Evolutionary conservation across 2,888 invertebrate species (phyloP).

Genomic region (Tenthredo notha): DNA sequence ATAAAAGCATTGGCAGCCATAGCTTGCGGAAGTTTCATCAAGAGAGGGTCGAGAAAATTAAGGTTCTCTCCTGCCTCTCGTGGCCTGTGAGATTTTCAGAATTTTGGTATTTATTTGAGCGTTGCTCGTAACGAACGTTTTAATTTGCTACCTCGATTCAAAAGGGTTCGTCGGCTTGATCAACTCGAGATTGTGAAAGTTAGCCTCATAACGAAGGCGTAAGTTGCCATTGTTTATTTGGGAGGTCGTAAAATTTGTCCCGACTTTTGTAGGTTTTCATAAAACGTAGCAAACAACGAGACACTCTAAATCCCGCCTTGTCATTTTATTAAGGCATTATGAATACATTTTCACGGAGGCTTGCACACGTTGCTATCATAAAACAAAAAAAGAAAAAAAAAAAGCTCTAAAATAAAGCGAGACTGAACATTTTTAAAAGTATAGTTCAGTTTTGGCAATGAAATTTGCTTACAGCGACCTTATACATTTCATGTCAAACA

Average conservation of each 20-base stretch:
- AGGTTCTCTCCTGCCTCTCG: not conserved
- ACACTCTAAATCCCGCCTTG: constrained; percentile 14
- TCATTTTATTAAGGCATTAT: constrained; percentile 27
- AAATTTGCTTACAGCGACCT: not conserved
- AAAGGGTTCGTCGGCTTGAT: not conserved
- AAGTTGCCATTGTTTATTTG: constrained; percentile 10
- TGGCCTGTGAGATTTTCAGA: not conserved
- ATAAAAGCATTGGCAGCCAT: not conserved
- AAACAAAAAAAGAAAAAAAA: not conserved
- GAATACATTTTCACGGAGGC: constrained; percentile 11
- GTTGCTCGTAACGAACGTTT: constrained; percentile 25
- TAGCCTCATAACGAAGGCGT: not conserved
- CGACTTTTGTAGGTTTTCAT: not conserved
- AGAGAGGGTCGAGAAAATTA: constrained; percentile 33
- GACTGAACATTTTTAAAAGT: not conserved
- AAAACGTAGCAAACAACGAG: not conserved
- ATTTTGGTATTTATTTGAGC: constrained; percentile 26
- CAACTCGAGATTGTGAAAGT: constrained; percentile 18
- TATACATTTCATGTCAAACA: not conserved
- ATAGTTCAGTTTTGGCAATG: not conserved
- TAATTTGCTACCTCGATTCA: not conserved
- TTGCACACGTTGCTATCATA: not conserved
- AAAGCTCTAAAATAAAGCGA: not conserved
- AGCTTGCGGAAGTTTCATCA: constrained; percentile 23
- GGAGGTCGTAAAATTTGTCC: constrained; percentile 8